These are phyloP conservation scores for Butastur rufipennis DNA, from an alignment of 2,113 vertebrate genomes.

Conservation along the genomic window DNA sequence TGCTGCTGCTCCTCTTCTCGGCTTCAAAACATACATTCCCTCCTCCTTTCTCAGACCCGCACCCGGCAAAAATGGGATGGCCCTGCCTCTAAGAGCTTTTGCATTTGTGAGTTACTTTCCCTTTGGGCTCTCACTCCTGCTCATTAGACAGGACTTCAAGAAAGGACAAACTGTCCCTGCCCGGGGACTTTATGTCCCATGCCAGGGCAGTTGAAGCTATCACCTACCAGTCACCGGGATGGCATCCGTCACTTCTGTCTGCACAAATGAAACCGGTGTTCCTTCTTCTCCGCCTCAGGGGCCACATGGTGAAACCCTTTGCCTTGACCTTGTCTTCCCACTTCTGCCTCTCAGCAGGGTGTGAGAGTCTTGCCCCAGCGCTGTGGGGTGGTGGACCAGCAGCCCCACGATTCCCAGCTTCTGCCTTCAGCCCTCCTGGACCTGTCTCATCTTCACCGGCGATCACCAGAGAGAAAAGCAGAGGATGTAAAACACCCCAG, in stretches of 20 bases:
- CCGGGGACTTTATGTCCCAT: not conserved
- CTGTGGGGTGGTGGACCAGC: not conserved
- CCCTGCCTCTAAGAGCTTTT: not conserved
- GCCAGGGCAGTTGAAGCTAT: not conserved
- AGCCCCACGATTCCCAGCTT: not conserved
- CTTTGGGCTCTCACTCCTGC: not conserved
- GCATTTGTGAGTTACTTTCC: not conserved
- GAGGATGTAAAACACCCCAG: not conserved
- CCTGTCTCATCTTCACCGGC: not conserved
- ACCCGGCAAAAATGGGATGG: not conserved
- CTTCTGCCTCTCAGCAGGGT: not conserved
- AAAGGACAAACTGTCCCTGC: not conserved
- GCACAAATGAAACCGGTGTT: fast-evolving
- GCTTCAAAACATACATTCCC: fast-evolving
- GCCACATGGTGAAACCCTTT: not conserved
- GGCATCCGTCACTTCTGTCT: not conserved
- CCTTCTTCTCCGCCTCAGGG: not conserved
- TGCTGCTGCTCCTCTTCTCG: not conserved
- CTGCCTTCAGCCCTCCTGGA: not conserved
- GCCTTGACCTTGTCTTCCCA: not conserved
- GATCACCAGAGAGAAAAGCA: not conserved
- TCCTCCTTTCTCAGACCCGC: not conserved
- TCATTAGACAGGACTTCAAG: not conserved
- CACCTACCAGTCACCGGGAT: not conserved
- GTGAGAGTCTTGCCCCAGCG: fast-evolving